Evolutionary conservation across 2,113 vertebrate genomes (phyloP).

Genomic region (Pyrgilauda ruficollis): DNA sequence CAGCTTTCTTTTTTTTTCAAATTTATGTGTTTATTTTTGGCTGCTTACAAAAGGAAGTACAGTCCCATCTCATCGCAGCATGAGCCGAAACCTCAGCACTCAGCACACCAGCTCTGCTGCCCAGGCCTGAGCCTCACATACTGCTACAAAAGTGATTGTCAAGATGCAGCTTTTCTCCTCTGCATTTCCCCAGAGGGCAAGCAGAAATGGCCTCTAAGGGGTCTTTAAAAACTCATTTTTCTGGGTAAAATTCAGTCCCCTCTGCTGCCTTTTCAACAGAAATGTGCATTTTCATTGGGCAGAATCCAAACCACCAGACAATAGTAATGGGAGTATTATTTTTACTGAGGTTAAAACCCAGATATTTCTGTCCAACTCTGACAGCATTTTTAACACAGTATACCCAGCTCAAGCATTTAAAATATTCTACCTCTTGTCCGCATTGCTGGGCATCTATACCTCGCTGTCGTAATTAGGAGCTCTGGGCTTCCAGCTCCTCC

Average conservation of each 20-base stretch:
- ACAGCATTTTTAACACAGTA: neutral
- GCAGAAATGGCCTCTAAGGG: neutral
- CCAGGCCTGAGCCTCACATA: neutral
- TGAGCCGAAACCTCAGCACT: neutral
- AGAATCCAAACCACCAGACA: neutral
- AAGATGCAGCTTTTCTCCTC: neutral
- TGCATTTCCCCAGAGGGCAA: neutral
- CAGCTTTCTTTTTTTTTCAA: neutral
- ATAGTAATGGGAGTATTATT: neutral
- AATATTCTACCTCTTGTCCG: neutral
- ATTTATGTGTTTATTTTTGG: conserved; percentile 31
- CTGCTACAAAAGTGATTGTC: neutral
- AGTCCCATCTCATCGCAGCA: neutral
- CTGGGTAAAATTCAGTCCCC: neutral
- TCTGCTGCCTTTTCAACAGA: neutral
- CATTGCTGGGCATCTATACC: neutral
- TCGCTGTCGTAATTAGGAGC: neutral
- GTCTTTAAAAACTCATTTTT: neutral
- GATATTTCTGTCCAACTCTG: neutral
- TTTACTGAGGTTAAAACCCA: neutral
- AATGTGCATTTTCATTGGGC: neutral
- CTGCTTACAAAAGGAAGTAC: conserved; percentile 7
- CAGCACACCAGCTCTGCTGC: neutral
- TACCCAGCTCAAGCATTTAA: neutral
- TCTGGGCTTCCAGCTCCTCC: neutral